A percentile compares a stretch with the other conserved stretches of the same genome.
Evolutionary conservation across 2,888 invertebrate genomes (phyloP).

Genomic region (Hypena proboscidalis): DNA sequence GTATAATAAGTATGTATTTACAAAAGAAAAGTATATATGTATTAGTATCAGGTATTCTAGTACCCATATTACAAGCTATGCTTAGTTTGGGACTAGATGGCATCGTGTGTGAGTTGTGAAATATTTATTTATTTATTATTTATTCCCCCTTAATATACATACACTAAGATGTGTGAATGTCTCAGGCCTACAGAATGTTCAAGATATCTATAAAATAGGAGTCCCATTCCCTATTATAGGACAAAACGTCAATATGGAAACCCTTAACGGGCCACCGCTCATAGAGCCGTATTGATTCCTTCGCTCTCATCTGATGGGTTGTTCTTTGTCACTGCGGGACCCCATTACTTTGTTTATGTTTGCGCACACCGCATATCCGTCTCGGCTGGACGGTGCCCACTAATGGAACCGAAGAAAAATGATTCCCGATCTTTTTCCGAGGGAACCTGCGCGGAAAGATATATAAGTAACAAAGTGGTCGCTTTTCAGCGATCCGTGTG

Average conservation of each 20-base stretch:
- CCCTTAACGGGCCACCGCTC: conserved; percentile 24
- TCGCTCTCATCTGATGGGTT: conserved; percentile 59
- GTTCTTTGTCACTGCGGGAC: conserved; percentile 69
- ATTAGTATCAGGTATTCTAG: too few species aligned
- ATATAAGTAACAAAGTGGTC: conserved; percentile 61
- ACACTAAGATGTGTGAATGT: too few species aligned
- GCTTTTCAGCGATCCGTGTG: conserved; percentile 65
- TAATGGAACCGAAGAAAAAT: conserved; percentile 73
- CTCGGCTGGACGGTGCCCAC: conserved; percentile 63
- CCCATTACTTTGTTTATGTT: conserved; percentile 76
- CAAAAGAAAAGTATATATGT: too few species aligned
- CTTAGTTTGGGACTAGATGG: too few species aligned
- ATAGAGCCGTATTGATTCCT: conserved; percentile 58
- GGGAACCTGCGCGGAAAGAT: conserved; percentile 48
- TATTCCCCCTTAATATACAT: too few species aligned
- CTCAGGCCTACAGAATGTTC: too few species aligned
- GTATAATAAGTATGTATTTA: too few species aligned
- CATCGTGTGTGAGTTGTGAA: too few species aligned
- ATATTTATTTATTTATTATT: too few species aligned
- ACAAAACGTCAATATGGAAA: conserved; percentile 3
- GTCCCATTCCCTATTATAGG: too few species aligned
- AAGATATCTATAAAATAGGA: too few species aligned
- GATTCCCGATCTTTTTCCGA: conserved; percentile 61
- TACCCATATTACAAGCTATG: too few species aligned
- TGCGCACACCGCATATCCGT: conserved; percentile 63